Evolutionary conservation across 1,140 invertebrate genomes (phyloP).

Genomic region (Leguminivora glycinivorella): DNA sequence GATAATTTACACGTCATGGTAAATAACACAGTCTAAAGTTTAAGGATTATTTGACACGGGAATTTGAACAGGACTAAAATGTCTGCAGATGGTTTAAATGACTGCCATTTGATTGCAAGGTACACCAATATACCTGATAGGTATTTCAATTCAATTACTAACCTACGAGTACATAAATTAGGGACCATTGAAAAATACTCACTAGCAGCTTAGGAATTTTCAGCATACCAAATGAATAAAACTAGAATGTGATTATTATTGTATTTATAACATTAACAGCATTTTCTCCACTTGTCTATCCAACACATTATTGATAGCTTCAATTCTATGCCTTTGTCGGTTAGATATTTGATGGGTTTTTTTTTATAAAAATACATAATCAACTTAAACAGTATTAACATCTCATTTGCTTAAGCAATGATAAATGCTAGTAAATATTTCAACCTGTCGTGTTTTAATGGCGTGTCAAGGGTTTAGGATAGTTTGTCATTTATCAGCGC

Average conservation of each 20-base stretch:
- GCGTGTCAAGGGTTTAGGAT: not conserved
- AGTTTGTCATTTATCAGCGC: not conserved
- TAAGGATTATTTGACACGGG: no score
- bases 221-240: not conserved
- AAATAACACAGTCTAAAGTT: no score
- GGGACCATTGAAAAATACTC: slow-evolving; percentile 25
- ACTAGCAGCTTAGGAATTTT: not conserved
- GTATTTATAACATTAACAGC: not conserved
- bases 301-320: not conserved
- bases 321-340: not conserved
- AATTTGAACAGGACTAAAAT: no score
- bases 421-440: not conserved
- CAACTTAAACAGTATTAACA: not conserved
- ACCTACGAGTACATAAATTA: no score
- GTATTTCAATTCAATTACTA: no score
- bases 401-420: not conserved
- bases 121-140: no score
- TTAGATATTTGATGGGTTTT: not conserved
- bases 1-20: no score
- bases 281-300: not conserved
- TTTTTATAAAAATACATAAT: not conserved
- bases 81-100: no score
- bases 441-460: not conserved
- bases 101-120: no score
- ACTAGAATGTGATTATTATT: not conserved